phyloP scores from a whole-genome alignment of 2,797 vertebrate genomes.

The Danio jaintianensis region DNA sequence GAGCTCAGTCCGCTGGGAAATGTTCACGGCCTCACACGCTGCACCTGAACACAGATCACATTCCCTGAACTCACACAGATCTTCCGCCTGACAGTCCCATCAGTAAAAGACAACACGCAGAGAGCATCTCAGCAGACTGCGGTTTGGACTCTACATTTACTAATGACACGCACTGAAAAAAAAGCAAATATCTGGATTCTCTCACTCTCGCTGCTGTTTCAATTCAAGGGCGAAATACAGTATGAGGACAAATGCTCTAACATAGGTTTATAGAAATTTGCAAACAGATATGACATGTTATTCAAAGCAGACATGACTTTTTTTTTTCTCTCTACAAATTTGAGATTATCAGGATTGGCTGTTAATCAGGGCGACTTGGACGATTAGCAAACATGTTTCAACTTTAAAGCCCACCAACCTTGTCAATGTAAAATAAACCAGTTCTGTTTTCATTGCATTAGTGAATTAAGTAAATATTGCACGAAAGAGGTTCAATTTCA shows the following conservation, averaged over 20 bases:
- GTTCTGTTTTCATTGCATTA: neutral
- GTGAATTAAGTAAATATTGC: neutral
- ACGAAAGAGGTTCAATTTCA: neutral
- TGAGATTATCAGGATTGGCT: neutral
- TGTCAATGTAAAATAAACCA: neutral
- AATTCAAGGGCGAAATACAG: slow-evolving; percentile 17
- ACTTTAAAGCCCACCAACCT: neutral
- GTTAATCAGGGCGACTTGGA: neutral
- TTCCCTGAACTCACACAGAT: slow-evolving; percentile 8
- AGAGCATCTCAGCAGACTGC: slow-evolving; percentile 17
- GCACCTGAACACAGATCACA: slow-evolving; percentile 44
- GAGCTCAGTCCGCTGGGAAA: slow-evolving; percentile 22
- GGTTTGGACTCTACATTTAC: slow-evolving; percentile 9
- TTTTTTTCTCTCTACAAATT: neutral
- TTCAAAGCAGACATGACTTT: slow-evolving; percentile 1
- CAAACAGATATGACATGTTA: neutral
- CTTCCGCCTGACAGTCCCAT: slow-evolving; percentile 26
- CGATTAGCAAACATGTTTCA: neutral
- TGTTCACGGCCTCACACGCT: slow-evolving; percentile 23
- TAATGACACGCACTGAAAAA: neutral
- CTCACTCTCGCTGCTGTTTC: neutral
- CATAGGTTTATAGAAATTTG: neutral
- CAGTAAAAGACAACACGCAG: slow-evolving; percentile 35
- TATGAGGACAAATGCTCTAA: neutral
- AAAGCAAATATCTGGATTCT: slow-evolving; percentile 33